Evolutionary conservation across 2,113 vertebrate genomes (phyloP), one percentile per base, ranked within the genome.

Genomic region (Pangasianodon gigas): DNA sequence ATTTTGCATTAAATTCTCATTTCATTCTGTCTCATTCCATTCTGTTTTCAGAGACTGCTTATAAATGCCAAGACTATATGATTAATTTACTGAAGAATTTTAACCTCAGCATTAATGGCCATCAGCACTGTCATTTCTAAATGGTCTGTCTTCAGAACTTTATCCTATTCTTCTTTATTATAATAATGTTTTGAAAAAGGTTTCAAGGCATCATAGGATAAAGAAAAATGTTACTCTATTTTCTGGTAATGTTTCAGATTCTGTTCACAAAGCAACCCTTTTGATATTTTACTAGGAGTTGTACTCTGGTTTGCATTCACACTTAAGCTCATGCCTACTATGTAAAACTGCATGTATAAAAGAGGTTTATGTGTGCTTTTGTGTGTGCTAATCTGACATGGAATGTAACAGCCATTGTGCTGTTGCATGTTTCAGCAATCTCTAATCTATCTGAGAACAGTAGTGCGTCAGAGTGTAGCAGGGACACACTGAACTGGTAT

Each of bases 401-500:
- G 67, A 62, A 77, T 77, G 56, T 77, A 77, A 80, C 44, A 21
- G n/a, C 2, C 67, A 51, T 74, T 86, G 60, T 81, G n/a, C 58
- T 77, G 41, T 2, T 79, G 58, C 51, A 87, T 77, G n/a, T 82
- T 88, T 58, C 29, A 79, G 48, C 7, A 48, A 37, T 29, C 44
- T 58, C 46, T 19, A 74, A 41, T 29, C 60, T 58, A 48, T 9
- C 71, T 86, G 48, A 41, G 32, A 81, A 86, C 77, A 88, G 37
- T 84, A 67, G 32, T 88, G 46, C 2, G 32, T 60, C 56, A 32
- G 56, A 79, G n/a, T 65, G 41, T 46, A 48, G 37, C 58, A 21
- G 54, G 46, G 60, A 48, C 52, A 67, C 52, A 90, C 52, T 85
- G 32, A 52, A 18, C 52, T 88, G 74, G 77, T 82, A 44, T 88